phyloP scores from a whole-genome alignment of 2,888 invertebrate genomes.

The Lithosia quadra region DNA sequence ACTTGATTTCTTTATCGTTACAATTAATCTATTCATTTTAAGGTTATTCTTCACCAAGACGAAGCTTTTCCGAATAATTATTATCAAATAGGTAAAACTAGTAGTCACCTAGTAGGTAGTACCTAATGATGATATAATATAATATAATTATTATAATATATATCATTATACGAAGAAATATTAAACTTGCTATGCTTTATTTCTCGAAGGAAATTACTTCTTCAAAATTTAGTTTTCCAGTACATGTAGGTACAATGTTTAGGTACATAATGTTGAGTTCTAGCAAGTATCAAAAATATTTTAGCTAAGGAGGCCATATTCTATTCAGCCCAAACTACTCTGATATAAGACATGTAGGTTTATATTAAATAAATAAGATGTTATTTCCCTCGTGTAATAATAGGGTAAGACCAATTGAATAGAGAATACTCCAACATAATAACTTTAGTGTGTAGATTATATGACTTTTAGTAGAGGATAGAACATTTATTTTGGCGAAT shows the following conservation, averaged over 20 bases:
- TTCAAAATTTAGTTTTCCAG: too few species aligned
- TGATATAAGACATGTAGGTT: neutral
- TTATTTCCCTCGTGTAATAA: neutral
- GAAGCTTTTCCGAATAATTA: neutral
- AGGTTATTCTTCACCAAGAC: neutral
- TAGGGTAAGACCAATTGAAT: neutral
- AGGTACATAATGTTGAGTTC: neutral
- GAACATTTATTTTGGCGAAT: slow-evolving; percentile 1
- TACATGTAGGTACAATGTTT: too few species aligned
- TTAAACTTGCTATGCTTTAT: too few species aligned
- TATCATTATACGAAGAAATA: too few species aligned
- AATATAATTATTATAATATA: too few species aligned
- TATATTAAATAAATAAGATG: neutral
- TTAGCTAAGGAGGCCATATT: neutral
- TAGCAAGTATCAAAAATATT: slow-evolving; percentile 6
- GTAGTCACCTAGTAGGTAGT: too few species aligned
- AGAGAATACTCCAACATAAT: slow-evolving; percentile 10
- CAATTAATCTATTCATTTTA: neutral
- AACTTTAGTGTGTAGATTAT: neutral
- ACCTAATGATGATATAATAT: too few species aligned
- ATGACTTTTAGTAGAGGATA: neutral
- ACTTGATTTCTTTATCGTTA: neutral
- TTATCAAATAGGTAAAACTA: neutral
- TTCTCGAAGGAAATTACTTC: too few species aligned
- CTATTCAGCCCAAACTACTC: neutral